Base-by-base conservation (phyloP, 2,797 vertebrate genomes). In the Neoniphon sammara region DNA sequence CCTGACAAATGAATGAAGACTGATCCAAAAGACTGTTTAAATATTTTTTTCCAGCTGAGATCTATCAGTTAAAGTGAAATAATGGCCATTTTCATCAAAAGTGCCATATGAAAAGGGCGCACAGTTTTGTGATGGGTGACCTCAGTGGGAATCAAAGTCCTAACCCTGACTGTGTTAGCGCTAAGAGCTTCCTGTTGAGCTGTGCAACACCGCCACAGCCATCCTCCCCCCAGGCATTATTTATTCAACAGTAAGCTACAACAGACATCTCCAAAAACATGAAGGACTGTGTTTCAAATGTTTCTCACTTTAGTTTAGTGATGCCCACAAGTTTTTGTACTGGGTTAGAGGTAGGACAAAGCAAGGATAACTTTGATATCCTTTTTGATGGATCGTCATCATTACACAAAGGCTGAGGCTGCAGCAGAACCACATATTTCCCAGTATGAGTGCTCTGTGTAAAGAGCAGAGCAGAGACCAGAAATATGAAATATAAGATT, bases 401-500 rank as follows among this genome's bases (percentile, higher is more conserved):
- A 8, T 50, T 21, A n/a, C 47, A 50, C 47, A 50, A 5, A 11
- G n/a, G 9, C 18, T 20, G 20, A 21, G 46, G 46, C 46, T 47
- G 46, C 17, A 57, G 20, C 1, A 23, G 34, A 74, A 25, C 46
- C 47, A 2, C 11, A 52, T 14, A 55, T 46, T 42, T 59, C 7
- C 58, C 14, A 36, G 11, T 62, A 49, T 23, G 57, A 68, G 31
- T 21, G 14, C 46, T 62, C 1, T 23, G 0, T 44, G 14, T 52
- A 66, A 73, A 80, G 25, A 77, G 49, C 17, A 52, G 44, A 46
- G 44, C 44, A 50, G 47, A 50, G 47, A 50, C n/a, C 7, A 20
- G 31, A 56, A 82, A 70, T 57, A 18, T 60, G 14, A 15, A 75
- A 66, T 78, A 57, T 39, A 57, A 54, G 61, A 84, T 85, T 87